Evolutionary conservation across 2,888 invertebrate genomes (phyloP).

Genomic region (Ptychoptera contaminata): DNA sequence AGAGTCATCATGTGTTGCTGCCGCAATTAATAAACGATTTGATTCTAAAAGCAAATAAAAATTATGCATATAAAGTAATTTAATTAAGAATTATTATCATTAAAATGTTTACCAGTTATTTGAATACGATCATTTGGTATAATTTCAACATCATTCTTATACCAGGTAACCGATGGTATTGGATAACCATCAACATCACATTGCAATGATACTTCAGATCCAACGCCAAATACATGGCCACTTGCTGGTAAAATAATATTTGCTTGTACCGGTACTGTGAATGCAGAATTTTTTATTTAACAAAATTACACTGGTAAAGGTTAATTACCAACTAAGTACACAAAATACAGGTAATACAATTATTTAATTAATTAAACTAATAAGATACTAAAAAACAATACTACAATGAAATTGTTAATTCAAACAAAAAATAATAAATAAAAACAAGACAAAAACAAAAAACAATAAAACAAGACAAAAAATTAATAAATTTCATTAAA

Average conservation of each 20-base stretch:
- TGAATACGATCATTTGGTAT: slow-evolving; percentile 38
- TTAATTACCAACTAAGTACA: background rate
- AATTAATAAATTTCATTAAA: slow-evolving; percentile 1
- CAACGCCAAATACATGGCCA: slow-evolving; percentile 37
- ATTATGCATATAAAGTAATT: slow-evolving; percentile 2
- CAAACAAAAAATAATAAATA: too few species aligned
- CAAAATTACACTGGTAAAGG: background rate
- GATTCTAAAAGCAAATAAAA: slow-evolving; percentile 35
- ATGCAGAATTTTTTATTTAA: background rate
- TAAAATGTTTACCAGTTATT: slow-evolving; percentile 42
- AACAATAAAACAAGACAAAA: too few species aligned
- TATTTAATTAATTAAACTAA: background rate
- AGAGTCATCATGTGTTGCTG: slow-evolving; percentile 49
- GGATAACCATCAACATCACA: slow-evolving; percentile 70
- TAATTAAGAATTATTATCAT: slow-evolving; percentile 1
- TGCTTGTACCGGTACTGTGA: slow-evolving; percentile 47
- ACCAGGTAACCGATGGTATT: slow-evolving; percentile 62
- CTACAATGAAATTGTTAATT: background rate
- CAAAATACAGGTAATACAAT: background rate
- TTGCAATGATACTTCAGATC: slow-evolving; percentile 50
- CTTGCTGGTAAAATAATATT: slow-evolving; percentile 37
- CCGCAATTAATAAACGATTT: slow-evolving; percentile 50
- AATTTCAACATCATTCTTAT: slow-evolving; percentile 51
- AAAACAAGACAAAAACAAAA: too few species aligned
- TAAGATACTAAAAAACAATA: background rate